These are phyloP conservation scores for Plemyria rubiginata DNA, from an alignment of 2,888 invertebrate species.

Conservation along the genomic window DNA sequence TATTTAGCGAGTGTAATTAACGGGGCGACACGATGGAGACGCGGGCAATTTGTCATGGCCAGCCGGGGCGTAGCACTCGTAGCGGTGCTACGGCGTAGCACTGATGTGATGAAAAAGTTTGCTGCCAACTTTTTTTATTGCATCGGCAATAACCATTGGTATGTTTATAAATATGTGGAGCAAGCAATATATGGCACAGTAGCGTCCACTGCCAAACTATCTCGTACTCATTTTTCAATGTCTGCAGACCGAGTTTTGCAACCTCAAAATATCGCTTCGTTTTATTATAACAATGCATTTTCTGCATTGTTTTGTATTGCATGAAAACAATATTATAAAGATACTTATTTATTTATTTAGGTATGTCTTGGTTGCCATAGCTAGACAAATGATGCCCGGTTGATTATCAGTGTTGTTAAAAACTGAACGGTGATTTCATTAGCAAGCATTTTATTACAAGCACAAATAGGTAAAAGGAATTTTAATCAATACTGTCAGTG, in stretches of 20 bases:
- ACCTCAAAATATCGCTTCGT: background rate
- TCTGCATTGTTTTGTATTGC: background rate
- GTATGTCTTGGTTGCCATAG: too few species aligned
- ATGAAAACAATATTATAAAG: too few species aligned
- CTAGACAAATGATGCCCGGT: too few species aligned
- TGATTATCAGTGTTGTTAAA: too few species aligned
- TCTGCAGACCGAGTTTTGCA: background rate
- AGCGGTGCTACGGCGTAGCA: constrained; percentile 43
- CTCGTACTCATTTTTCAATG: constrained; percentile 16
- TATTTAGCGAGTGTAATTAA: constrained; percentile 61
- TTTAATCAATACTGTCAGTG: too few species aligned
- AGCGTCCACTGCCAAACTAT: constrained; percentile 28
- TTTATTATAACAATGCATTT: background rate
- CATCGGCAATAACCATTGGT: constrained; percentile 17
- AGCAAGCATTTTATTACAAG: too few species aligned
- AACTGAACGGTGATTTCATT: too few species aligned
- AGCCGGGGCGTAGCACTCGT: constrained; percentile 44
- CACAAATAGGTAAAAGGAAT: too few species aligned
- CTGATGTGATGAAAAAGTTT: constrained; percentile 51
- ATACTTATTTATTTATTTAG: too few species aligned
- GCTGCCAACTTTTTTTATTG: constrained; percentile 31
- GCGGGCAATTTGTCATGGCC: constrained; percentile 60
- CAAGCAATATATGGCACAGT: constrained; percentile 20
- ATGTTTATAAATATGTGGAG: constrained; percentile 20
- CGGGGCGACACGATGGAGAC: constrained; percentile 56